Conservation (phyloP, 2,888 invertebrate species). For the Endomychus coccineus region DNA sequence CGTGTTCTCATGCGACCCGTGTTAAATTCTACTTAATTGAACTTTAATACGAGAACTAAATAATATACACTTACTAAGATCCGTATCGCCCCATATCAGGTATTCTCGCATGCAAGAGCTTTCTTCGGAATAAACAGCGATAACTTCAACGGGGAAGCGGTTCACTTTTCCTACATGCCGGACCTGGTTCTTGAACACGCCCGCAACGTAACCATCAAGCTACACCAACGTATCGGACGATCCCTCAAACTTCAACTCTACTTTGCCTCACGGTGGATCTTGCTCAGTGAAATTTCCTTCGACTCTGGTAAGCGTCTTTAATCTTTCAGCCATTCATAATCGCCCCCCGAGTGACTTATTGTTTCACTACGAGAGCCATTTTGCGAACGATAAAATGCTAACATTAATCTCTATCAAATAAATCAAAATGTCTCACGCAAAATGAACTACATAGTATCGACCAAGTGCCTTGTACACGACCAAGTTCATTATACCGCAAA, state of each 20-base stretch:
- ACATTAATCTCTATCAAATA: conserved; percentile 37
- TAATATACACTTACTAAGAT: too few species aligned
- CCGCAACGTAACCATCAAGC: conserved; percentile 71
- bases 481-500: too few species aligned
- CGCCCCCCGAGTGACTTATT: conserved; percentile 28
- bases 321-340: conserved; percentile 21
- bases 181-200: conserved; percentile 69
- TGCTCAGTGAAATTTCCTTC: conserved; percentile 80
- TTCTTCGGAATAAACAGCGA: conserved; percentile 69
- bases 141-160: conserved; percentile 62
- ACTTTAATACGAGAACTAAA: background rate
- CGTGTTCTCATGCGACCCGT: background rate
- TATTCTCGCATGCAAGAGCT: conserved; percentile 69
- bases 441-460: conserved; percentile 23
- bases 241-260: conserved; percentile 69
- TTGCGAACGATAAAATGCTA: conserved; percentile 31
- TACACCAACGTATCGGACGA: conserved; percentile 67
- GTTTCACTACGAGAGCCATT: conserved; percentile 26
- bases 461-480: too few species aligned
- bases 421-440: conserved; percentile 32
- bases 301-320: conserved; percentile 58
- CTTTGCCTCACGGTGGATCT: conserved; percentile 76
- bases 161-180: conserved; percentile 68
- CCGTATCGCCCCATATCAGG: too few species aligned
- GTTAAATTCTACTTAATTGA: background rate